Evolutionary conservation across 2,797 vertebrate genomes (phyloP), one percentile per base, ranked within the genome.

Genomic region (Urocyon cinereoargenteus): DNA sequence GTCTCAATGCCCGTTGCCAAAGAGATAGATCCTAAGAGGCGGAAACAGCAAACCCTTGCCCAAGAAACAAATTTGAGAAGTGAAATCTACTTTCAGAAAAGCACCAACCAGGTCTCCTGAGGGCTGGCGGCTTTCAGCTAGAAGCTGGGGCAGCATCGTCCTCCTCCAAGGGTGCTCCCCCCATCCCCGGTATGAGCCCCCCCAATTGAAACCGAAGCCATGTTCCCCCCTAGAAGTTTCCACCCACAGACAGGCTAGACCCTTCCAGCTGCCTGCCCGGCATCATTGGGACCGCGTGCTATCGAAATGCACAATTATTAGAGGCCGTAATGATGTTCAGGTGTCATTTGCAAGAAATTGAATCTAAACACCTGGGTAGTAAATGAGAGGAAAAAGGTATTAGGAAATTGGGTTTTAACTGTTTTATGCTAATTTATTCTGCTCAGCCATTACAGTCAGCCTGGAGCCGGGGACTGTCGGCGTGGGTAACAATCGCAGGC

Each of bases 301-400:
- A 15, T 57, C 2, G 21, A 16, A 19, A 68, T 93, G 89, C 97
- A 84, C 97, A 94, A 97, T 96, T 53, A 59, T 95, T 94, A 97
- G 97, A 78, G 97, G 96, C 97, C 8, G 14, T 14, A 84, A 57
- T 91, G 93, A 98, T 94, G 97, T 97, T 97, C 97, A 96, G 97
- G 96, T 91, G 24, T 96, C 96, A 95, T 96, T 97, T 94, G 95
- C 88, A 96, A 97, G 98, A 98, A 98, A 98, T 93, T 40, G 94
- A 97, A 97, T 97, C 97, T 96, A 97, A 98, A 98, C 97, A 98
- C 94, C 97, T 93, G 97, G 94, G 97, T 90, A 97, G 98, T 96
- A 94, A 98, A 97, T 78, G 75, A 93, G 97, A 86, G 97, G 97
- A 98, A 98, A 98, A 98, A 97, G 89, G 95, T 96, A 87, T 96